A percentile compares a stretch with the other conserved stretches of the same genome.
Conservation (phyloP, 2,888 invertebrate species). For the Heliconius ethilla region DNA sequence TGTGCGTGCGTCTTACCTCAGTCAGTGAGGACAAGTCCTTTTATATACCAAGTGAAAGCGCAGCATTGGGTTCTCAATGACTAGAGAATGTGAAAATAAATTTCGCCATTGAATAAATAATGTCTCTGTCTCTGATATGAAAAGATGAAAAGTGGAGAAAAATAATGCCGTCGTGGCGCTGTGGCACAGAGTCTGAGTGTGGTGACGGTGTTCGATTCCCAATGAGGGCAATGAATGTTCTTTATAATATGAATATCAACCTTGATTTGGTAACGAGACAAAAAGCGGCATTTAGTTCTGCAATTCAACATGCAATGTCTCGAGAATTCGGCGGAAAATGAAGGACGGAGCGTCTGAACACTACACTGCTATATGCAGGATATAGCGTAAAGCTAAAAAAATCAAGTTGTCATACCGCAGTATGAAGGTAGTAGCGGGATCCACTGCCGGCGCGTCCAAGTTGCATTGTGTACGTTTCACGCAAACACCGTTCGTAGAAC, state of each 20-base stretch:
- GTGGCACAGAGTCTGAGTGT: neutral
- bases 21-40: too few relatives aligned
- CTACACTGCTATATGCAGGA: neutral
- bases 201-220: neutral
- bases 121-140: too few relatives aligned
- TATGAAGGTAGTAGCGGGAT: conserved; percentile 28
- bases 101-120: too few relatives aligned
- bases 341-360: too few relatives aligned
- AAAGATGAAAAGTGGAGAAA: too few relatives aligned
- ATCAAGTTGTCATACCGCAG: conserved; percentile 24
- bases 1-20: too few relatives aligned
- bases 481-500: conserved; percentile 23
- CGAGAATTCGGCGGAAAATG: too few relatives aligned
- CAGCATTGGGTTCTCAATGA: too few relatives aligned
- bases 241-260: neutral
- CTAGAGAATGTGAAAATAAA: too few relatives aligned
- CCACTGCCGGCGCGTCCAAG: conserved; percentile 17
- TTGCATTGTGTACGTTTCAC: conserved; percentile 18
- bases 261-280: neutral
- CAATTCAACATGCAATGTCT: neutral
- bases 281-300: neutral
- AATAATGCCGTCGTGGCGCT: too few relatives aligned
- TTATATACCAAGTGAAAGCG: too few relatives aligned
- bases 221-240: neutral
- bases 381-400: too few relatives aligned